phyloP scores from a whole-genome alignment of 2,113 vertebrate species.

The Grus americana region DNA sequence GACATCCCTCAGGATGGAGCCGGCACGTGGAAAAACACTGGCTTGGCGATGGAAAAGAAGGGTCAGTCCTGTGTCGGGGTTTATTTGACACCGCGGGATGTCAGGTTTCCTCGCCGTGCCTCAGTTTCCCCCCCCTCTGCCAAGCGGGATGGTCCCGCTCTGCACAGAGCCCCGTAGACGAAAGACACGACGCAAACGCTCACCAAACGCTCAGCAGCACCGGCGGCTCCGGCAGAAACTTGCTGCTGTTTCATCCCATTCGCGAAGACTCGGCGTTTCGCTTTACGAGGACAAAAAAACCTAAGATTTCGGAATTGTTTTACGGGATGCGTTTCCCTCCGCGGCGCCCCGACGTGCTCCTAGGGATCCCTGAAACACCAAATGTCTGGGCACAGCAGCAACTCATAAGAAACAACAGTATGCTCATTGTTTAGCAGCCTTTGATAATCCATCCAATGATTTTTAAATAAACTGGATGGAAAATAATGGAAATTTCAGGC shows the following conservation, averaged over 20 bases:
- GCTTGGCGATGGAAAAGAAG: not conserved
- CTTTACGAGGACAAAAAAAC: not conserved
- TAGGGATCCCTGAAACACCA: not conserved
- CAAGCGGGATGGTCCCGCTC: not conserved
- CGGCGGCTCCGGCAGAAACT: not conserved
- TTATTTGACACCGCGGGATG: not conserved
- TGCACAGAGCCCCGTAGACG: not conserved
- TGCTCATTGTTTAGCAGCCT: not conserved
- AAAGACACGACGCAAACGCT: accelerated
- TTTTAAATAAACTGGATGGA: conserved; percentile 44
- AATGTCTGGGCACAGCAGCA: conserved; percentile 45
- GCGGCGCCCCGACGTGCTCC: not conserved
- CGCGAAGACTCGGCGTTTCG: not conserved
- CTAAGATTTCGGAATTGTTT: not conserved
- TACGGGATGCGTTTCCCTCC: not conserved
- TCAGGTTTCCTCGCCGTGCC: accelerated
- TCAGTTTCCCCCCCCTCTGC: not conserved
- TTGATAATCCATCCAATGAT: conserved; percentile 26
- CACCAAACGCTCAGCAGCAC: not conserved
- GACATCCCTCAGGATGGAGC: not conserved
- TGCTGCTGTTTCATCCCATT: not conserved
- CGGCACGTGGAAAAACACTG: not conserved
- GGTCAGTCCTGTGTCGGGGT: accelerated
- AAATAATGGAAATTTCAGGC: conserved; percentile 36
- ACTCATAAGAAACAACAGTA: not conserved